Evolutionary conservation across 2,888 invertebrate species (phyloP), one percentile per base, ranked within the genome.

Genomic region (Campoletis raptor): DNA sequence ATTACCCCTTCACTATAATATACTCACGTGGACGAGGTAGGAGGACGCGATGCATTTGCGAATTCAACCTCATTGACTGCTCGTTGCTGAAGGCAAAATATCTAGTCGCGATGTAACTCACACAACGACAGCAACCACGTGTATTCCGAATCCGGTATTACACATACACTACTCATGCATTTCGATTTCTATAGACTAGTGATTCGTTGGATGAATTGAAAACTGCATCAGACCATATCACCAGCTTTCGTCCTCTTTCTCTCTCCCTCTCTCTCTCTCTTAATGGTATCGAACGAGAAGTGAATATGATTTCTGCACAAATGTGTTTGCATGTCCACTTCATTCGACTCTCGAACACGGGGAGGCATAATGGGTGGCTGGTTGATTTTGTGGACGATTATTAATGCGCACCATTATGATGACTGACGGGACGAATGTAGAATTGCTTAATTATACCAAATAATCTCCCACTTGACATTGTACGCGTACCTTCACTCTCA

Each of bases 321-420:
- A 21, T 48, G 42, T 52, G 15, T 40, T 40, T 67, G 54, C 67
- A 40, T 18, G 15, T 48, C 24, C 37, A 45, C n/a, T 6, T 80
- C 70, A 77, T 83, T 52, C 57, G 54, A 36, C 42, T 45, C 52
- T 83, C 57, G 40, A 73, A 40, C 54, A 48, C 61, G 64, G 61
- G 48, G 64, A 52, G 40, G 61, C 45, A 45, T 76, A 45, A 74
- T 57, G 48, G 24, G 36, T 21, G 37, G 37, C 78, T 57, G 73
- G 78, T 81, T 81, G 81, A 86, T 83, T 83, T 69, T 73, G 81
- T 61, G 81, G 69, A 73, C 69, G 81, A 78, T 86, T 74, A 81
- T 83, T 84, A 86, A 81, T 78, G 83, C 54, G 54, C 81, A 30
- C 69, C 83, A 78, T 83, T 83, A 54, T 54, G 83, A 86, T 70